Evolutionary conservation across 2,888 invertebrate genomes (phyloP).

Genomic region (Sthenelais limicola): DNA sequence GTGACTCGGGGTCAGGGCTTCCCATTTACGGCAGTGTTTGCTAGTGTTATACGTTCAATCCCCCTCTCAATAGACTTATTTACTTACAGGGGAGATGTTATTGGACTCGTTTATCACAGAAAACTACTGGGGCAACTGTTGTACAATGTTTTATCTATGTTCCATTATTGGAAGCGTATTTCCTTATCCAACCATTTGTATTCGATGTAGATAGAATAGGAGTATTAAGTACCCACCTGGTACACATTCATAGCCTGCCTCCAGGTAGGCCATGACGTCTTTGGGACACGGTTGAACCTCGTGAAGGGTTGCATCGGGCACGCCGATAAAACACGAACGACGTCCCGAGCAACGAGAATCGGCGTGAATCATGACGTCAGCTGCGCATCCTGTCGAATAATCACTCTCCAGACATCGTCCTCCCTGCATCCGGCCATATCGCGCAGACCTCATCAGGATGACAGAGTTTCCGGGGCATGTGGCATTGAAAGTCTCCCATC

Average conservation of each 20-base stretch:
- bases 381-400: constrained; percentile 30
- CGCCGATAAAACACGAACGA: constrained; percentile 15
- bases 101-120: too few relatives aligned
- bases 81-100: too few relatives aligned
- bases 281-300: constrained; percentile 36
- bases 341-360: constrained; percentile 30
- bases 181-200: too few relatives aligned
- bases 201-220: too few relatives aligned
- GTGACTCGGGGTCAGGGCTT: too few relatives aligned
- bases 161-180: too few relatives aligned
- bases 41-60: too few relatives aligned
- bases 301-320: constrained; percentile 28
- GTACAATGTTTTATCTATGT: too few relatives aligned
- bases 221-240: not conserved
- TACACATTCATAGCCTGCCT: constrained; percentile 31
- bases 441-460: constrained; percentile 21
- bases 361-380: constrained; percentile 30
- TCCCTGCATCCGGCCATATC: constrained; percentile 23
- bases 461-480: constrained; percentile 22
- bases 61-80: too few relatives aligned
- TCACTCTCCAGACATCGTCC: constrained; percentile 22
- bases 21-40: too few relatives aligned
- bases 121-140: too few relatives aligned
- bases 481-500: constrained; percentile 32
- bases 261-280: constrained; percentile 36